phyloP scores from a whole-genome alignment of 2,888 invertebrate species.

The Tachina fera region DNA sequence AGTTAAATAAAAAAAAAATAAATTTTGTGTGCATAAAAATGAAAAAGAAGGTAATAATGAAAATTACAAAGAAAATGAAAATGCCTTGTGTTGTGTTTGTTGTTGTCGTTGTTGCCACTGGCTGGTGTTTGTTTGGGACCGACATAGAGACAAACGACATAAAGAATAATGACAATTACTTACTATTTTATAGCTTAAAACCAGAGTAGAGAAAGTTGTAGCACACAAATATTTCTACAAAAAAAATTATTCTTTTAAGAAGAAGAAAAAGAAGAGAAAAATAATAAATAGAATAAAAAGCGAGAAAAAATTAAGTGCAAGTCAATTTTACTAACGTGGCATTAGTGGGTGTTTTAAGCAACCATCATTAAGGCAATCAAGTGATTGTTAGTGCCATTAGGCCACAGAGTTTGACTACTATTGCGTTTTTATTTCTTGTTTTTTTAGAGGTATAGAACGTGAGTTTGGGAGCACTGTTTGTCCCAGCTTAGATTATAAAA shows the following conservation, averaged over 20 bases:
- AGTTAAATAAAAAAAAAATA: not conserved
- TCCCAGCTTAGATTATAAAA: too few relatives aligned
- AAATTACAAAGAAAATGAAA: constrained; percentile 58
- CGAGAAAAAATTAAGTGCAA: constrained; percentile 22
- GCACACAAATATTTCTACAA: constrained; percentile 3
- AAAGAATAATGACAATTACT: constrained; percentile 55
- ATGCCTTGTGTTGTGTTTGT: constrained; percentile 20
- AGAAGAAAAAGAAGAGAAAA: not conserved
- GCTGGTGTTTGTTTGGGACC: constrained; percentile 2
- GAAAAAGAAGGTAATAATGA: constrained; percentile 58
- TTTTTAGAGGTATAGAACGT: not conserved
- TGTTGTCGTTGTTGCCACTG: constrained; percentile 9
- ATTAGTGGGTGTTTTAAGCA: constrained; percentile 68
- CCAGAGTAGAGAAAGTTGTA: constrained; percentile 43
- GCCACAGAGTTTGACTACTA: constrained; percentile 71
- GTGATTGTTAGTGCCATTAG: constrained; percentile 71
- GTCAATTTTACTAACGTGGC: constrained; percentile 57
- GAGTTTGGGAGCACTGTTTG: too few relatives aligned
- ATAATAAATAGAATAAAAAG: not conserved
- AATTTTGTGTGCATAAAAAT: constrained; percentile 35
- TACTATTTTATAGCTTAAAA: constrained; percentile 40
- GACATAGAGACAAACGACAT: constrained; percentile 30
- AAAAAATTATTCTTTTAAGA: constrained; percentile 28
- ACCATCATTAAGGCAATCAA: constrained; percentile 71
- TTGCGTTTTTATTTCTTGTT: not conserved